Conservation (phyloP, 2,113 vertebrate species). For the Sylvilagus bachmani region DNA sequence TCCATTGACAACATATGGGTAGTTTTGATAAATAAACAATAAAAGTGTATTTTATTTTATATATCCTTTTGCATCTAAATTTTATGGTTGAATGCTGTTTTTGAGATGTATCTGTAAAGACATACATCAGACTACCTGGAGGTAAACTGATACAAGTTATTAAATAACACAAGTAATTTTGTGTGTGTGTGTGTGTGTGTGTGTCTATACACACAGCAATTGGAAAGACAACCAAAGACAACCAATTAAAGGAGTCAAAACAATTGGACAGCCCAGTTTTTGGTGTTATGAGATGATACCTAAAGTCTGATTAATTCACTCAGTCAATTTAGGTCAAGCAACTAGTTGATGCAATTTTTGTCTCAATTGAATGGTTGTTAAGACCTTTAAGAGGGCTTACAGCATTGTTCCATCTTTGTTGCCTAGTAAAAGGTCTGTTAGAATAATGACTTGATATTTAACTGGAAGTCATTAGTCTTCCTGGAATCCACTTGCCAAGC, state of each 20-base stretch:
- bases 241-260: constrained; percentile 23
- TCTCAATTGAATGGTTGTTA: constrained; percentile 65
- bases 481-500: constrained; percentile 71
- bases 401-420: constrained; percentile 58
- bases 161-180: constrained; percentile 44
- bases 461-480: constrained; percentile 81
- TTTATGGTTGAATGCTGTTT: constrained; percentile 14
- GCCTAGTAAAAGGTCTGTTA: constrained; percentile 72
- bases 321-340: constrained; percentile 70
- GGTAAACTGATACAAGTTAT: neutral
- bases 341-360: constrained; percentile 68
- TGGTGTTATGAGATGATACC: neutral
- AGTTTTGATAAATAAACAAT: neutral
- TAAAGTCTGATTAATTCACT: constrained; percentile 59
- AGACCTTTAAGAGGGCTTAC: constrained; percentile 65
- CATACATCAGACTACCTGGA: neutral
- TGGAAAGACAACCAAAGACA: constrained; percentile 21
- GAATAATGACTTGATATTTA: constrained; percentile 83
- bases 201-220: neutral
- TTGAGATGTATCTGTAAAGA: neutral
- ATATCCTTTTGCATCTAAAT: neutral
- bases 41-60: neutral
- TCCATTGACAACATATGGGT: neutral
- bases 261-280: neutral
- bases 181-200: neutral